phyloP scores from a whole-genome alignment of 2,888 invertebrate species.

The Philonicus albiceps region DNA sequence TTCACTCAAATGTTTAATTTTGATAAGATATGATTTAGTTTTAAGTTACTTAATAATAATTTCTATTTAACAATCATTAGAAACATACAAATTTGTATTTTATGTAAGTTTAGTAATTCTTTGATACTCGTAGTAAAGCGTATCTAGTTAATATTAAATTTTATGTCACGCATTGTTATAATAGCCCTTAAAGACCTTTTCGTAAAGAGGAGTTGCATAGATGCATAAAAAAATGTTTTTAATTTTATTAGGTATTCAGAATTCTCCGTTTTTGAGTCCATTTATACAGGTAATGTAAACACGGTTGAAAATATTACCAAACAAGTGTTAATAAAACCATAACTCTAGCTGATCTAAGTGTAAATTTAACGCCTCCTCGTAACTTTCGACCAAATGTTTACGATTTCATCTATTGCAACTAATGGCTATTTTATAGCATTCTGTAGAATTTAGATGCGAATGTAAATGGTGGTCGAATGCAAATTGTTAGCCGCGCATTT shows the following conservation, averaged over 20 bases:
- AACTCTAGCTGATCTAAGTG: neutral
- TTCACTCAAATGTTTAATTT: no score
- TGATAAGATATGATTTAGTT: no score
- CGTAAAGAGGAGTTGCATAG: neutral
- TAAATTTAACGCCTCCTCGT: neutral
- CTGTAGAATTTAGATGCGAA: neutral
- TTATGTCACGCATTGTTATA: neutral
- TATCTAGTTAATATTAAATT: no score
- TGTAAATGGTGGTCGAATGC: neutral
- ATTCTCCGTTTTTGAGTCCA: neutral
- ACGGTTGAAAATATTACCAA: neutral
- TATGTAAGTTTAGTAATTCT: no score
- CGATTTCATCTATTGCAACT: neutral
- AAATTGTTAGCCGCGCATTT: neutral
- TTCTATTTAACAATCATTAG: no score
- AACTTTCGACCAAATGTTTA: neutral
- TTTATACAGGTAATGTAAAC: neutral
- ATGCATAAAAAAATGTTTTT: neutral
- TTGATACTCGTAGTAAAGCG: no score
- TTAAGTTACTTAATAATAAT: no score
- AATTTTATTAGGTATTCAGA: neutral
- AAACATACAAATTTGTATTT: no score
- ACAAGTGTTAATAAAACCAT: neutral
- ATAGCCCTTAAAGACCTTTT: neutral
- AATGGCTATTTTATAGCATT: neutral